Percentiles rank a stretch among this genome's conserved stretches.
These are phyloP conservation scores for Netelia inedita DNA, from an alignment of 2,888 invertebrate species.

Conservation along the genomic window DNA sequence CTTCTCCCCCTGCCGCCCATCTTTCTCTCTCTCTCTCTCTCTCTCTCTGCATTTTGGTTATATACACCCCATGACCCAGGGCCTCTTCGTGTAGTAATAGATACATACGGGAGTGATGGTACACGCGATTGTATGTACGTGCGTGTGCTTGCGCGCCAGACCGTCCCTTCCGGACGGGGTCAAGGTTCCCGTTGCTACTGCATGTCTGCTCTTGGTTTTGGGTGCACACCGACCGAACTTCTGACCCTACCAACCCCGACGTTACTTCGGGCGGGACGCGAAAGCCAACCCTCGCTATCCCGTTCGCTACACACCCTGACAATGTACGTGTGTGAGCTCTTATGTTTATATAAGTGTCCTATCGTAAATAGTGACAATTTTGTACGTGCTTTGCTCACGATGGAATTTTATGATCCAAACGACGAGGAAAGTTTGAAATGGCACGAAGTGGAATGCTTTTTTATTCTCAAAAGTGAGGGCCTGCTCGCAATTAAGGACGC, in stretches of 20 bases:
- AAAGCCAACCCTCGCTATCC: slow-evolving; percentile 3
- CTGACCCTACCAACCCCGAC: slow-evolving; percentile 43
- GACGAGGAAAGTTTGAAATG: slow-evolving; percentile 11
- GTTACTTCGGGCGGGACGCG: slow-evolving; percentile 24
- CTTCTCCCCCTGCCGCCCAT: not conserved
- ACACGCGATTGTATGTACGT: slow-evolving; percentile 41
- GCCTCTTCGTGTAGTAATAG: slow-evolving; percentile 24
- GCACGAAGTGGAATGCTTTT: slow-evolving; percentile 7
- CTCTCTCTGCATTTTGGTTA: slow-evolving; percentile 18
- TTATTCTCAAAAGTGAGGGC: not conserved
- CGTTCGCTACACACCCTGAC: slow-evolving; percentile 9
- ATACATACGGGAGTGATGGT: slow-evolving; percentile 6
- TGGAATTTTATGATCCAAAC: slow-evolving; percentile 10
- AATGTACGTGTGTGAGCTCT: not conserved
- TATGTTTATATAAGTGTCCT: not conserved
- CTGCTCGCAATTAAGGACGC: too few species aligned
- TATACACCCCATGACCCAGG: slow-evolving; percentile 45
- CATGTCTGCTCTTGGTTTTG: slow-evolving; percentile 40
- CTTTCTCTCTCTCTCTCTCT: not conserved
- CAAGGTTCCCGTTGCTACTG: slow-evolving; percentile 72
- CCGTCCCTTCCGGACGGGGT: slow-evolving; percentile 74
- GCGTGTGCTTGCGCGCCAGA: slow-evolving; percentile 42
- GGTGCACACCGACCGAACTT: slow-evolving; percentile 29
- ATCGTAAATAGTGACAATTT: slow-evolving; percentile 15
- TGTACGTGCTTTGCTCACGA: slow-evolving; percentile 45